phyloP scores from a whole-genome alignment of 2,888 invertebrate genomes.

The Panorpa germanica region DNA sequence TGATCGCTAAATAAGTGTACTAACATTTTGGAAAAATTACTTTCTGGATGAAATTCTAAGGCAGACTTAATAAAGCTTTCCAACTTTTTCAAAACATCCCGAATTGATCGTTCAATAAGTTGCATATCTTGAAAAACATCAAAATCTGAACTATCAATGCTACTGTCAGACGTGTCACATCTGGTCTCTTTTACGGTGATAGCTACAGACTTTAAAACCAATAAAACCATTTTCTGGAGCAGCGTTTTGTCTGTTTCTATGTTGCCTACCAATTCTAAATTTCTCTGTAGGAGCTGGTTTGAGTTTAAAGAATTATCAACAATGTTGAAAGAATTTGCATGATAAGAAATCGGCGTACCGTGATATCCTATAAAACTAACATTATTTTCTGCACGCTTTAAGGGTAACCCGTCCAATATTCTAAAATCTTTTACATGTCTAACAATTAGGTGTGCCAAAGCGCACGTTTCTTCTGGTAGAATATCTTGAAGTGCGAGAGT shows the following conservation, averaged over 20 bases:
- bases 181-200: constrained; percentile 80
- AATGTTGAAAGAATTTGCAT: constrained; percentile 11
- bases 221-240: constrained; percentile 68
- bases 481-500: constrained; percentile 76
- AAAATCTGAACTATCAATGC: constrained; percentile 66
- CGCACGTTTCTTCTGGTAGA: constrained; percentile 74
- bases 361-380: constrained; percentile 22
- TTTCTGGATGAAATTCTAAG: constrained; percentile 73
- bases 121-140: constrained; percentile 81
- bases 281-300: constrained; percentile 14
- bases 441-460: constrained; percentile 68
- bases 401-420: constrained; percentile 27
- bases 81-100: constrained; percentile 63
- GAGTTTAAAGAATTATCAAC: constrained; percentile 17
- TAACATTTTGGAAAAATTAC: constrained; percentile 71
- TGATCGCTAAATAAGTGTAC: constrained; percentile 79
- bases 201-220: constrained; percentile 75
- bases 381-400: constrained; percentile 21
- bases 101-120: constrained; percentile 66
- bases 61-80: constrained; percentile 66
- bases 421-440: constrained; percentile 72
- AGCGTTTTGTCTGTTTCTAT: constrained; percentile 54
- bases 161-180: constrained; percentile 64
- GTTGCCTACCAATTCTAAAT: constrained; percentile 28
- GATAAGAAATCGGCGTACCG: constrained; percentile 18